phyloP scores from a whole-genome alignment of 2,113 vertebrate genomes.

The Saccopteryx bilineata region DNA sequence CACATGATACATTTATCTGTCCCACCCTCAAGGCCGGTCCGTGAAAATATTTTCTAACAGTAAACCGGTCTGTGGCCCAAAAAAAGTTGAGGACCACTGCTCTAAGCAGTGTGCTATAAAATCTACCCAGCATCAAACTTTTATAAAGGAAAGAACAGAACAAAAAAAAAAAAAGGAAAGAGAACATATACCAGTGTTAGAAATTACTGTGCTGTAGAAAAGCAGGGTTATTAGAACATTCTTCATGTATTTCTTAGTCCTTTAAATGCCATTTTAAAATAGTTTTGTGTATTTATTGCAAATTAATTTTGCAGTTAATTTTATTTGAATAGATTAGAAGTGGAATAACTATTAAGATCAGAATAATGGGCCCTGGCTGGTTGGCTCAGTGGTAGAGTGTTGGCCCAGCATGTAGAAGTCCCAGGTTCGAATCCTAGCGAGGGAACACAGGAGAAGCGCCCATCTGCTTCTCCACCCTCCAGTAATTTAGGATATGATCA shows the following conservation, averaged over 20 bases:
- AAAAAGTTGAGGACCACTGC: too few relatives aligned
- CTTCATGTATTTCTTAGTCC: background rate
- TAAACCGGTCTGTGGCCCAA: too few relatives aligned
- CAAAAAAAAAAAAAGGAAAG: background rate
- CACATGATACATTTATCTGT: too few relatives aligned
- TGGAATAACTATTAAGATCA: background rate
- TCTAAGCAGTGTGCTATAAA: slow-evolving; percentile 9
- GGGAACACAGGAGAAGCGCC: too few relatives aligned
- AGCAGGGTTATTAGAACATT: background rate
- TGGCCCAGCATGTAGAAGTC: too few relatives aligned
- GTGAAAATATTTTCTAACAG: too few relatives aligned
- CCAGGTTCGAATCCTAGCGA: too few relatives aligned
- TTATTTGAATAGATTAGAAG: slow-evolving; percentile 40
- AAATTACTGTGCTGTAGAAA: slow-evolving; percentile 14
- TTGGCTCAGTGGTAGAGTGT: too few relatives aligned
- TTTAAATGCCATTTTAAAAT: background rate
- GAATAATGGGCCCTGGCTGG: background rate
- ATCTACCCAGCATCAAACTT: background rate
- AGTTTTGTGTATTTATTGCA: background rate
- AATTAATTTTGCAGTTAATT: slow-evolving; percentile 27
- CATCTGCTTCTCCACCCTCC: too few relatives aligned
- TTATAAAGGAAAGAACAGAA: background rate
- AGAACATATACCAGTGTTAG: background rate
- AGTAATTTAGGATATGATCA: too few relatives aligned
- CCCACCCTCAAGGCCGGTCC: too few relatives aligned